These are phyloP conservation scores for Trematomus loennbergii DNA, from an alignment of 2,113 vertebrate species.

Conservation along the genomic window DNA sequence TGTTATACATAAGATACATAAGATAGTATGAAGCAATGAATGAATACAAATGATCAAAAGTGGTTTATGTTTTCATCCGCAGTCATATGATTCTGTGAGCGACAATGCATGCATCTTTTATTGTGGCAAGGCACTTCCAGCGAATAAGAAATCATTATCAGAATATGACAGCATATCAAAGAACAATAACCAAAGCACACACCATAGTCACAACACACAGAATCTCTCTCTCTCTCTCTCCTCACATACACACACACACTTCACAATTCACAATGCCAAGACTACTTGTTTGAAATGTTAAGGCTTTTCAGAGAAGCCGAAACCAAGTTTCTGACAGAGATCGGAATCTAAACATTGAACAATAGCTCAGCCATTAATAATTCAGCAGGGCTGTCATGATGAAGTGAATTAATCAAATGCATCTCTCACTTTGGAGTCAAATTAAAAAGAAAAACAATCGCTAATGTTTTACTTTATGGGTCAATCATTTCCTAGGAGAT, in stretches of 20 bases:
- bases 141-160: background rate
- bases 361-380: constrained; percentile 8
- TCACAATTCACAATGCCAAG: background rate
- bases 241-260: background rate
- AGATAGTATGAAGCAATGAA: background rate
- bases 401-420: background rate
- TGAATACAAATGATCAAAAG: constrained; percentile 4
- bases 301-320: background rate
- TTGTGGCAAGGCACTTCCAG: background rate
- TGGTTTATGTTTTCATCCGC: background rate
- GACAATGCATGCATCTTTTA: background rate
- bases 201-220: no score
- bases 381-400: background rate
- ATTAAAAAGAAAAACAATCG: background rate
- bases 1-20: background rate
- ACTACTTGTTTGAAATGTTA: constrained; percentile 1
- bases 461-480: background rate
- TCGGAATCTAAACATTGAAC: background rate
- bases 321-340: background rate
- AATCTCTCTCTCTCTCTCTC: no score
- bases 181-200: background rate
- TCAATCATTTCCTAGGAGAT: background rate
- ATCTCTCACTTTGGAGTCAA: background rate
- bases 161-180: background rate
- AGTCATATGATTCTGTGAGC: background rate